These are phyloP conservation scores for Dichetophora obliterata DNA, from an alignment of 2,888 invertebrate species.

Conservation along the genomic window DNA sequence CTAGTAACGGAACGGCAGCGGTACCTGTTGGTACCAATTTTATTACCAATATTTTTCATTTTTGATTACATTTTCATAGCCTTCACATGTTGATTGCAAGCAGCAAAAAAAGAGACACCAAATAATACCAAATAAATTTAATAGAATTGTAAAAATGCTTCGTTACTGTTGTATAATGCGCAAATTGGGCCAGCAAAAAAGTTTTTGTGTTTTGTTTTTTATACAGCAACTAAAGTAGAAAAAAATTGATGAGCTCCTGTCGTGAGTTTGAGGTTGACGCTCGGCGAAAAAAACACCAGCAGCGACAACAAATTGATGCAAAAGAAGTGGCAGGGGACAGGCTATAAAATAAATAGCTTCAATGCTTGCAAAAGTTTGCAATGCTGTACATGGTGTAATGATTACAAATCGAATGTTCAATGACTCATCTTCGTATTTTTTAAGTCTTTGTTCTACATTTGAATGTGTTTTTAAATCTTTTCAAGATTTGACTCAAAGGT, in stretches of 20 bases:
- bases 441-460: too few relatives aligned
- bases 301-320: not conserved
- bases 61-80: conserved; percentile 21
- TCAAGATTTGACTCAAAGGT: too few relatives aligned
- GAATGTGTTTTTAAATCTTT: too few relatives aligned
- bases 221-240: conserved; percentile 11
- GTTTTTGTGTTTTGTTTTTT: conserved; percentile 13
- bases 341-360: not conserved
- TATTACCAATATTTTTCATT: conserved; percentile 36
- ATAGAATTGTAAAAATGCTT: conserved; percentile 15
- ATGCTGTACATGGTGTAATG: too few relatives aligned
- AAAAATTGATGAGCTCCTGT: conserved; percentile 25
- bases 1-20: conserved; percentile 44
- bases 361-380: not conserved
- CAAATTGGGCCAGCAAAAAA: conserved; percentile 25
- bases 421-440: too few relatives aligned
- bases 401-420: too few relatives aligned
- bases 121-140: conserved; percentile 8
- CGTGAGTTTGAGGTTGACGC: not conserved
- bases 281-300: not conserved
- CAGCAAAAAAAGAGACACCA: conserved; percentile 12
- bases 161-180: not conserved
- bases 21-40: conserved; percentile 45
- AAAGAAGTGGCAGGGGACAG: not conserved
- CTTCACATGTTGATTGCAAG: conserved; percentile 31